Evolutionary conservation across 2,113 vertebrate genomes (phyloP).

Genomic region (Peromyscus leucopus): DNA sequence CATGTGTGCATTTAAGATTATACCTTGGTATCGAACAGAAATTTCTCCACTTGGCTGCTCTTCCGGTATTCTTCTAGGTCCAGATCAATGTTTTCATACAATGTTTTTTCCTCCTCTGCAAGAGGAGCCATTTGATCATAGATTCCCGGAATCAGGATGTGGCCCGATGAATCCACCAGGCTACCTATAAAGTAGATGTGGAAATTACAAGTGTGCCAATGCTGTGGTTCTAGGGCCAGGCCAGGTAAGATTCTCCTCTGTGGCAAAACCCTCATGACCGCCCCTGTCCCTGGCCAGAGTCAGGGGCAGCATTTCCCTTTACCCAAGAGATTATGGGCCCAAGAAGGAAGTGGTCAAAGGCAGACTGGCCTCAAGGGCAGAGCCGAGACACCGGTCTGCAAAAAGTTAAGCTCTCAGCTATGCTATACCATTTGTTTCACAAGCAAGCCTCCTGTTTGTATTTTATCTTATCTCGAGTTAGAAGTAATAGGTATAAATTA

Average conservation of each 20-base stretch:
- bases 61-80: slow-evolving; percentile 89
- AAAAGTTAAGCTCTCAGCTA: not conserved
- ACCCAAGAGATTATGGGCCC: no score
- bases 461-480: not conserved
- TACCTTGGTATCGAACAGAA: slow-evolving; percentile 94
- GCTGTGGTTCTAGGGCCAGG: fast-evolving
- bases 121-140: slow-evolving; percentile 89
- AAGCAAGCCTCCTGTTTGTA: not conserved
- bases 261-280: fast-evolving
- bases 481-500: not conserved
- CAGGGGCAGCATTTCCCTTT: no score
- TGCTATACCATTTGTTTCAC: not conserved
- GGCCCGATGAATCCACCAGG: slow-evolving; percentile 91
- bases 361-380: no score
- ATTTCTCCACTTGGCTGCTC: slow-evolving; percentile 88
- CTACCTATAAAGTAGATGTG: slow-evolving; percentile 86
- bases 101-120: slow-evolving; percentile 89
- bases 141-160: slow-evolving; percentile 94
- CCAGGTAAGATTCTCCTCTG: not conserved
- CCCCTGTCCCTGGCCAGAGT: not conserved
- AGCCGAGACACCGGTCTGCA: not conserved
- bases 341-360: not conserved
- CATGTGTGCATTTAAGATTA: not conserved
- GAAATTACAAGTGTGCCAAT: not conserved
- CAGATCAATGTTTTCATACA: slow-evolving; percentile 91